Evolutionary conservation across 2,888 invertebrate species (phyloP).

Genomic region (Eudemis profundana): DNA sequence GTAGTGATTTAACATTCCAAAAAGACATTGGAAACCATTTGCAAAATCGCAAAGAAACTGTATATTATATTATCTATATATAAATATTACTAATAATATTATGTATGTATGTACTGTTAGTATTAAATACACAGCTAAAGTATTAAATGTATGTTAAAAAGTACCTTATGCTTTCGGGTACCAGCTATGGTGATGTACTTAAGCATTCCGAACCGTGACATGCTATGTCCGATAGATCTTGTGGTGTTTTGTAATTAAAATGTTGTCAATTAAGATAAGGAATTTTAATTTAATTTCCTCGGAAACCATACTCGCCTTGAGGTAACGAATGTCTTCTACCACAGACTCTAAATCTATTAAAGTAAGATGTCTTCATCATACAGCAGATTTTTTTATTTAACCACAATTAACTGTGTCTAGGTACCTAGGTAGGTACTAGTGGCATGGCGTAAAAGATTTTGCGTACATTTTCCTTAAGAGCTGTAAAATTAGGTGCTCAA

Average conservation of each 20-base stretch:
- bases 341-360: background rate
- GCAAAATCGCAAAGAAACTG: slow-evolving; percentile 65
- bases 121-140: slow-evolving; percentile 79
- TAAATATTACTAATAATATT: slow-evolving; percentile 63
- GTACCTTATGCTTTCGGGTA: slow-evolving; percentile 75
- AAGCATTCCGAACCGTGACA: slow-evolving; percentile 77
- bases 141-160: slow-evolving; percentile 74
- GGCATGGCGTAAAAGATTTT: no score
- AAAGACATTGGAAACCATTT: slow-evolving; percentile 39
- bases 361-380: no score
- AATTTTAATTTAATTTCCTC: slow-evolving; percentile 56
- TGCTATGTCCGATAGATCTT: slow-evolving; percentile 81
- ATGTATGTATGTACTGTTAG: slow-evolving; percentile 80
- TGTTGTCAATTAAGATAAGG: slow-evolving; percentile 81
- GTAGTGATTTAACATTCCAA: slow-evolving; percentile 41
- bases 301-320: slow-evolving; percentile 26
- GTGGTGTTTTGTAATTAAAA: slow-evolving; percentile 86
- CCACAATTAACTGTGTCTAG: no score
- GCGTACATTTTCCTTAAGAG: no score
- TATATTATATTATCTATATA: slow-evolving; percentile 71
- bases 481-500: no score
- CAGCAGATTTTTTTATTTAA: no score
- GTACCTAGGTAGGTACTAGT: no score
- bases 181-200: slow-evolving; percentile 75
- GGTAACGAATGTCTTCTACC: background rate